phyloP scores from a whole-genome alignment of 1,140 invertebrate species.

The Chlorops oryzae region DNA sequence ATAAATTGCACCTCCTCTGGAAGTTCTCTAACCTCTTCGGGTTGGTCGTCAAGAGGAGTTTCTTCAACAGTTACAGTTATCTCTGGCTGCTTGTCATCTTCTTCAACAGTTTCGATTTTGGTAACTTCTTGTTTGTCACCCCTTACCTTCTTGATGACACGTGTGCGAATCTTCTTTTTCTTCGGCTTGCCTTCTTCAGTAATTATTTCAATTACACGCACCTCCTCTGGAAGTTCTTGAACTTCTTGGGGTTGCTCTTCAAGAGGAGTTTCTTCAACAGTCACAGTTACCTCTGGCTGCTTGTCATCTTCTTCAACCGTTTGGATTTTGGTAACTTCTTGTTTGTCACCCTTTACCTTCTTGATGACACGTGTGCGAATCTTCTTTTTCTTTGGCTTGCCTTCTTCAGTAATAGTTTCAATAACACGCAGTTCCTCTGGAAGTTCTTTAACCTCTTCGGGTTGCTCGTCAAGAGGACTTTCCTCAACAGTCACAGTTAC shows the following conservation, averaged over 20 bases:
- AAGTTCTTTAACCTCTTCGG: constrained; percentile 20
- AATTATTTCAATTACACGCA: background rate
- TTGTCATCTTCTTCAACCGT: constrained; percentile 43
- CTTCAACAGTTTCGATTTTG: constrained; percentile 22
- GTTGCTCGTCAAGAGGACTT: constrained; percentile 14
- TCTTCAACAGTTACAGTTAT: constrained; percentile 5
- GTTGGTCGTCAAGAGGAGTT: constrained; percentile 14
- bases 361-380: constrained; percentile 25
- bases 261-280: constrained; percentile 11
- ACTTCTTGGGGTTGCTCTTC: background rate
- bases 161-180: constrained; percentile 33
- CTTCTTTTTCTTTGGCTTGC: constrained; percentile 1
- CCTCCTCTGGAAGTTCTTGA: background rate
- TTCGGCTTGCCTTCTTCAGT: constrained; percentile 19
- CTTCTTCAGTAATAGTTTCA: constrained; percentile 12
- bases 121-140: constrained; percentile 27
- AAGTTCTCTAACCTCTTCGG: background rate
- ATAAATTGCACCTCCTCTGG: constrained; percentile 19
- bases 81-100: constrained; percentile 14
- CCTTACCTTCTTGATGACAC: constrained; percentile 24
- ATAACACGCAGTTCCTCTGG: constrained; percentile 15
- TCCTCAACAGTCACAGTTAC: constrained; percentile 23
- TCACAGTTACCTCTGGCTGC: constrained; percentile 29
- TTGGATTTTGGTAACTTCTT: constrained; percentile 38
- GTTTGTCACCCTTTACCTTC: constrained; percentile 27